Percentiles rank a stretch among this genome's conserved stretches.
Evolutionary conservation across 2,113 vertebrate species (phyloP).

Genomic region (Antechinus flavipes): DNA sequence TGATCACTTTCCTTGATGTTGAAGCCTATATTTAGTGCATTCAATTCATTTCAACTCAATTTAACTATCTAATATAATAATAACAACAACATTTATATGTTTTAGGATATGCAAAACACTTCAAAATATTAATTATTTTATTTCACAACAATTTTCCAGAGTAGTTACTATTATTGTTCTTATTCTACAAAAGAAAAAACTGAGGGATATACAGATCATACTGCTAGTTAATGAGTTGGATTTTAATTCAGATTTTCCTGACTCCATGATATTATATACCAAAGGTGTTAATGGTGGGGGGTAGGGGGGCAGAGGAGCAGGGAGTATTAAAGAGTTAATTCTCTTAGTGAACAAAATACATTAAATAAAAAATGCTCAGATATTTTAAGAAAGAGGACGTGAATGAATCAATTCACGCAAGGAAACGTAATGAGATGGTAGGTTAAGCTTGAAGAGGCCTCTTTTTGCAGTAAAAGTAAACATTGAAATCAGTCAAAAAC

Average conservation of each 20-base stretch:
- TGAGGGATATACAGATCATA: neutral
- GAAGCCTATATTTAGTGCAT: neutral
- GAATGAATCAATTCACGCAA: neutral
- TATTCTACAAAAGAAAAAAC: neutral
- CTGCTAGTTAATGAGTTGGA: neutral
- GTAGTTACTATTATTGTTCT: neutral
- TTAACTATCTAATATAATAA: neutral
- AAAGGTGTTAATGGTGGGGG: neutral
- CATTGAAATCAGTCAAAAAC: neutral
- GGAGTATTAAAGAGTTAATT: neutral
- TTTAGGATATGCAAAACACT: neutral
- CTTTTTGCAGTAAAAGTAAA: neutral
- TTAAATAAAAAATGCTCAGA: neutral
- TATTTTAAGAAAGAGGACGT: neutral
- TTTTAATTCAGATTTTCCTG: neutral
- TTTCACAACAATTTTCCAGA: neutral
- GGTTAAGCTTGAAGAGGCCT: neutral
- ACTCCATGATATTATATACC: neutral
- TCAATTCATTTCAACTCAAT: neutral
- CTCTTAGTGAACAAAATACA: neutral
- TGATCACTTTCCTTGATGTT: neutral
- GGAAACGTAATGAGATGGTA: neutral
- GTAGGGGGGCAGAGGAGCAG: too few species aligned
- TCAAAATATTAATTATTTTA: neutral
- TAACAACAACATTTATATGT: neutral